phyloP scores from a whole-genome alignment of 35 echinoderm and acorn worm species.

The Stichopus chloronotus region DNA sequence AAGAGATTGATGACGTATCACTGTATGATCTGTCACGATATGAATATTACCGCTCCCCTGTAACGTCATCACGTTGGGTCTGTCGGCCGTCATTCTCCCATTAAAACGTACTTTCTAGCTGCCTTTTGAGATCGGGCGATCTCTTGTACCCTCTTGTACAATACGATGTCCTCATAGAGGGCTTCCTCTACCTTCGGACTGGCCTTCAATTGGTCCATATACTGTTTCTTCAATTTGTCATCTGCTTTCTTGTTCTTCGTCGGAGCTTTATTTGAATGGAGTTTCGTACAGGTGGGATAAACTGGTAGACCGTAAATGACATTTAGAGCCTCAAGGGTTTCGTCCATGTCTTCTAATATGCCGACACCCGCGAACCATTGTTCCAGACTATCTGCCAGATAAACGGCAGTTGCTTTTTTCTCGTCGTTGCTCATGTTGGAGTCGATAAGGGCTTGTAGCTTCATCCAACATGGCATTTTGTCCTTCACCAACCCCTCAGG shows the following conservation, averaged over 20 bases:
- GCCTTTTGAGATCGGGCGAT: slow-evolving; percentile 72
- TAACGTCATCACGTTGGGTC: too few relatives aligned
- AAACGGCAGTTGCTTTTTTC: slow-evolving; percentile 36
- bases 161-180: slow-evolving; percentile 54
- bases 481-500: slow-evolving; percentile 50
- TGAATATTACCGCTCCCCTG: too few relatives aligned
- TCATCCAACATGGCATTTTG: slow-evolving; percentile 83
- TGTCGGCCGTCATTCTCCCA: neutral
- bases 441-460: slow-evolving; percentile 72
- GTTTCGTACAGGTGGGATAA: slow-evolving; percentile 55
- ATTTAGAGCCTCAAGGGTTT: slow-evolving; percentile 61
- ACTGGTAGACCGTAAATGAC: slow-evolving; percentile 71
- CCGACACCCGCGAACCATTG: slow-evolving; percentile 89
- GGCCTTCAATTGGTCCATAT: slow-evolving; percentile 11
- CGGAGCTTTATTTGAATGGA: slow-evolving; percentile 58
- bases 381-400: slow-evolving; percentile 72
- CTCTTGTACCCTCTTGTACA: slow-evolving; percentile 69
- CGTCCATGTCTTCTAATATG: slow-evolving; percentile 72
- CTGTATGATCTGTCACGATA: too few relatives aligned
- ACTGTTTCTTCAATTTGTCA: slow-evolving; percentile 34
- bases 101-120: slow-evolving; percentile 11
- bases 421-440: slow-evolving; percentile 52
- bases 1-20: too few relatives aligned
- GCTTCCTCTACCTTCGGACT: slow-evolving; percentile 63
- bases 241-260: slow-evolving; percentile 56